Percentiles rank a stretch among this genome's conserved stretches.
Evolutionary conservation across 2,888 invertebrate genomes (phyloP).

Genomic region (Caenorhabditis panamensis): DNA sequence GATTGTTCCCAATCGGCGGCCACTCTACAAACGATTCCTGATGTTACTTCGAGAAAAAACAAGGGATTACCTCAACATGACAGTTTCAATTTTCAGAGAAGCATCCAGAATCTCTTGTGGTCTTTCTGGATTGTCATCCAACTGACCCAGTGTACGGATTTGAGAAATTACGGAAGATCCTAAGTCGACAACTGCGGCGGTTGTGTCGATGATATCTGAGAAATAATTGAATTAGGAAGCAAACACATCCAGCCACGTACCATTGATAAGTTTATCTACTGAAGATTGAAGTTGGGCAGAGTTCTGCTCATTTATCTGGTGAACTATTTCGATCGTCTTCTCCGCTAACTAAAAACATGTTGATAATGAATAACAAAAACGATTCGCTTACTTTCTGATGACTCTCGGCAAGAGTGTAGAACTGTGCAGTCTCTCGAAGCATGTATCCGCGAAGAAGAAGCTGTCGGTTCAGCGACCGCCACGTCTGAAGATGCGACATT

Average conservation of each 20-base stretch:
- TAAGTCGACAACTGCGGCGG: constrained; percentile 89
- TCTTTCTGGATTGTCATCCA: constrained; percentile 86
- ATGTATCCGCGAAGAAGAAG: constrained; percentile 88
- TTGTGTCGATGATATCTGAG: constrained; percentile 86
- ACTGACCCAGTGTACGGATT: constrained; percentile 87
- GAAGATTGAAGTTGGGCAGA: constrained; percentile 36
- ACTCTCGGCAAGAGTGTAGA: constrained; percentile 85
- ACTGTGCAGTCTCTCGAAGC: constrained; percentile 88
- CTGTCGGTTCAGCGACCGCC: constrained; percentile 90
- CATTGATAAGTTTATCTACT: constrained; percentile 56
- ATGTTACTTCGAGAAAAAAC: background rate
- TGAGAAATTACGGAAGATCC: constrained; percentile 86
- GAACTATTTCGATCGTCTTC: constrained; percentile 54
- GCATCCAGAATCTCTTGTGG: constrained; percentile 83
- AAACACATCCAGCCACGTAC: background rate
- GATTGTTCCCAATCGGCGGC: constrained; percentile 75
- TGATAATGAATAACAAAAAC: background rate
- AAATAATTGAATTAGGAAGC: background rate
- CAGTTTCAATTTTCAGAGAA: constrained; percentile 83
- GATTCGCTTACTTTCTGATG: constrained; percentile 81
- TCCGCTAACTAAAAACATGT: constrained; percentile 44
- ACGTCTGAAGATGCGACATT: constrained; percentile 82
- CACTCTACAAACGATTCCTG: constrained; percentile 65
- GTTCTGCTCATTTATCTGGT: constrained; percentile 48
- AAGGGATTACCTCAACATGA: constrained; percentile 74